phyloP scores from a whole-genome alignment of 2,888 invertebrate species.

The Amphipoea lucens region DNA sequence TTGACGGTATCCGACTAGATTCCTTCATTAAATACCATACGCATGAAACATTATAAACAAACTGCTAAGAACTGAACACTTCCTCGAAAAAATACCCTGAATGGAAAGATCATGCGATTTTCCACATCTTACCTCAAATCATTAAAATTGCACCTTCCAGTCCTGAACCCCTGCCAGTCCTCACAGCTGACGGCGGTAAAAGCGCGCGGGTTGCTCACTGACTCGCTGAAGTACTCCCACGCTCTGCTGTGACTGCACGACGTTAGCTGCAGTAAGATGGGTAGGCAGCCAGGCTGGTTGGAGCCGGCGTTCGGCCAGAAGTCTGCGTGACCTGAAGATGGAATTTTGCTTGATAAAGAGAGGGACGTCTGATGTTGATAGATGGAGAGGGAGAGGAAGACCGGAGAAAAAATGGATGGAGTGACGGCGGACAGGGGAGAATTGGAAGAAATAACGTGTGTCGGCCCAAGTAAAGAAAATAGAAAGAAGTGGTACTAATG shows the following conservation, averaged over 20 bases:
- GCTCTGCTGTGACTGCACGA: slow-evolving; percentile 85
- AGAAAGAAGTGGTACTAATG: too few species aligned
- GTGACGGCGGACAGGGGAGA: too few species aligned
- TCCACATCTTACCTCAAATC: slow-evolving; percentile 70
- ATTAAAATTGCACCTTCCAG: slow-evolving; percentile 68
- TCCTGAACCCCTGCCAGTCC: slow-evolving; percentile 77
- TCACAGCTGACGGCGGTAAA: slow-evolving; percentile 79
- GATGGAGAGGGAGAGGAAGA: too few species aligned
- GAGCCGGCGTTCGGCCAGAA: slow-evolving; percentile 85
- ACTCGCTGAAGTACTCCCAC: slow-evolving; percentile 80
- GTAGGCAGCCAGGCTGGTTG: slow-evolving; percentile 82
- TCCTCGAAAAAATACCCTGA: neutral
- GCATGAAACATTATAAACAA: neutral
- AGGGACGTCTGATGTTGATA: neutral
- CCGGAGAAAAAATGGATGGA: too few species aligned
- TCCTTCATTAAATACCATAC: neutral
- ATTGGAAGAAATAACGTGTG: too few species aligned
- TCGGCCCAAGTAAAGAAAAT: too few species aligned
- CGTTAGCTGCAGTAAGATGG: slow-evolving; percentile 63
- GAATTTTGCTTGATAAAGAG: neutral
- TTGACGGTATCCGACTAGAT: neutral
- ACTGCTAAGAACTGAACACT: neutral
- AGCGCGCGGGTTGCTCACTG: slow-evolving; percentile 70
- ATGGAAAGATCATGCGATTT: neutral
- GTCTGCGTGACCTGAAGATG: slow-evolving; percentile 81